Evolutionary conservation across 2,888 invertebrate genomes (phyloP), one percentile per base, ranked within the genome.

Genomic region (Tridacna crocea): DNA sequence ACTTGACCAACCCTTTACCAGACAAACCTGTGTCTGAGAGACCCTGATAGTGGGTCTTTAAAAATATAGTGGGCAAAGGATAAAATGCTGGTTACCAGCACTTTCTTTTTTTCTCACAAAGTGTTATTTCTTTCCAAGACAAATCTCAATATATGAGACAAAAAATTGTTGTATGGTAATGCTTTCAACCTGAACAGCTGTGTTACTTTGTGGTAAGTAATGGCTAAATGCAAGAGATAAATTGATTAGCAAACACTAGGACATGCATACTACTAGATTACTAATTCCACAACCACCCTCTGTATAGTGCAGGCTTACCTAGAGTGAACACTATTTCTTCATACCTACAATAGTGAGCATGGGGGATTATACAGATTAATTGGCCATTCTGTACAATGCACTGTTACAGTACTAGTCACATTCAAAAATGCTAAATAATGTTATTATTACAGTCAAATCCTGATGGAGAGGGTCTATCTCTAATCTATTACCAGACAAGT

Each of bases 291-390:
- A 61, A 46, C 12, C 75, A 75, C 63, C 51, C 26, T n/a, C 55
- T 19, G 55, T 55, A 19, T 61, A 22, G 13, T 46, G 70, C 70
- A 55, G 60, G 77, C 85, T 85, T 85, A 85, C 85, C 85, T 85
- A 85, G 73, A 58, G 68, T 46, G 51, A 65, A 73, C 48, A 77
- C 78, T 85, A 82, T 55, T 79, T 79, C 86, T 78, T 86, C 80
- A 86, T 26, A 86, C 86, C 86, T 86, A 86, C 79, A 86, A 86
- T 79, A 80, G 63, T 70, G 80, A 80, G 75, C 66, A 36, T 36
- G 58, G 75, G 55, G 70, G 19, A 73, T 46, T 80, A 77, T 55
- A 72, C n/a, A 36, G 36, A 36, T 36, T 36, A 51, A 36, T 70
- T 51, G 36, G 77, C 58, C 77, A 77, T 19, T 63, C 72, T 55